A percentile compares a stretch with the other conserved stretches of the same genome.
phyloP scores from a whole-genome alignment of 2,797 vertebrate genomes.

The Decapterus maruadsi region DNA sequence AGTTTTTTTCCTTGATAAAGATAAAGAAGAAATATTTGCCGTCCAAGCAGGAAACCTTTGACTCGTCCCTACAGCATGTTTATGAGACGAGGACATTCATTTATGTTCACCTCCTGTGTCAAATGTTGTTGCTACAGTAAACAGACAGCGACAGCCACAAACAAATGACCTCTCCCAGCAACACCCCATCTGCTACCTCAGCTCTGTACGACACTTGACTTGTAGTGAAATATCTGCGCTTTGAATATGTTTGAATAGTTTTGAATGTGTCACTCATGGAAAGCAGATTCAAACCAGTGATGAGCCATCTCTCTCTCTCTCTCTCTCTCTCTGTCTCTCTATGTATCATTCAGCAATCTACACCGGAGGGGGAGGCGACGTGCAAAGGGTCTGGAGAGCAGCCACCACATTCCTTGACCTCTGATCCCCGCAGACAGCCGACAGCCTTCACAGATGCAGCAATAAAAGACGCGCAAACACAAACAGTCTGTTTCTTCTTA shows the following conservation, averaged over 20 bases:
- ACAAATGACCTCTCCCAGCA: conserved; percentile 63
- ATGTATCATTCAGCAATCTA: conserved; percentile 18
- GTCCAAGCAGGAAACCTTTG: background rate
- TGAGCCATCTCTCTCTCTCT: conserved; percentile 14
- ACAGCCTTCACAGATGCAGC: conserved; percentile 54
- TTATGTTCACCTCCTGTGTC: conserved; percentile 32
- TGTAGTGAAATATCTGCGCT: conserved; percentile 57
- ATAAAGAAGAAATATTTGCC: background rate
- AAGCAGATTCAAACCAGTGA: conserved; percentile 72
- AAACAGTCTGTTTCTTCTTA: conserved; percentile 33
- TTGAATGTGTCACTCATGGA: conserved; percentile 73
- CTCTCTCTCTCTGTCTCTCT: conserved; percentile 10
- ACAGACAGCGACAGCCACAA: conserved; percentile 57
- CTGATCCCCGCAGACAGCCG: conserved; percentile 56
- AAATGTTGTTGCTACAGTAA: conserved; percentile 61
- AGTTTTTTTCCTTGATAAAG: background rate
- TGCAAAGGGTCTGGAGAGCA: conserved; percentile 44
- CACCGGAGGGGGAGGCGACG: conserved; percentile 10
- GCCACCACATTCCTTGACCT: conserved; percentile 63
- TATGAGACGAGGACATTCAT: conserved; percentile 16
- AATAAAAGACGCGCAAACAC: conserved; percentile 41
- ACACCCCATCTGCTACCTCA: conserved; percentile 59
- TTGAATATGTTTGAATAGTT: conserved; percentile 77
- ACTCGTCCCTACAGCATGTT: background rate
- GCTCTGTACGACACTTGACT: conserved; percentile 43